phyloP scores from a whole-genome alignment of 2,113 vertebrate species.

The Lathamus discolor region DNA sequence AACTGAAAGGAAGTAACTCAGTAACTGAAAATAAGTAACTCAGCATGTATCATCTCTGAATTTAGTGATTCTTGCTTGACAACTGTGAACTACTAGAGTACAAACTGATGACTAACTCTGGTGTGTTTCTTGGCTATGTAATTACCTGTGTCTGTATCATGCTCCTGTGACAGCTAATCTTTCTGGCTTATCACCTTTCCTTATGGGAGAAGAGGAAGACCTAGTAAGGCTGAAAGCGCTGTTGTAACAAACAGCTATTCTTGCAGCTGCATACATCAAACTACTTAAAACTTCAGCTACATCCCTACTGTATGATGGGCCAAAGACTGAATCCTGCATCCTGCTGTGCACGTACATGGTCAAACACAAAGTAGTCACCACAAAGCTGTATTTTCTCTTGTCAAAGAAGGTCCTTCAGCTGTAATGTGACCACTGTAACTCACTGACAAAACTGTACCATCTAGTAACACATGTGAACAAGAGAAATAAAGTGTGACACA shows the following conservation, averaged over 20 bases:
- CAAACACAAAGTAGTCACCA: background rate
- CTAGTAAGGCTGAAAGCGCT: background rate
- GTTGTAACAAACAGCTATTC: background rate
- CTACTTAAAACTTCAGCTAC: background rate
- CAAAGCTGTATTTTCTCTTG: background rate
- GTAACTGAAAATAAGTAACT: background rate
- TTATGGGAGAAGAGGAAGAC: background rate
- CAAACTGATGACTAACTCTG: background rate
- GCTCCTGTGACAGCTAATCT: background rate
- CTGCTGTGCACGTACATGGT: no score
- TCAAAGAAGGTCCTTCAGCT: background rate
- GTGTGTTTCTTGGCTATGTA: background rate
- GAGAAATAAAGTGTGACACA: background rate
- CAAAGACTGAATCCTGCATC: background rate
- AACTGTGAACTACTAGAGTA: background rate
- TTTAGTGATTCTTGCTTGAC: background rate
- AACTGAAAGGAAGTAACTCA: background rate
- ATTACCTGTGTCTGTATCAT: background rate
- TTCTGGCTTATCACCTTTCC: background rate
- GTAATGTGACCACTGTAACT: background rate
- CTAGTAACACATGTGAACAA: background rate
- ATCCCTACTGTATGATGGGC: background rate
- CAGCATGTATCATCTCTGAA: background rate
- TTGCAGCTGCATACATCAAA: background rate
- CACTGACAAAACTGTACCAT: accelerated